Evolutionary conservation across 2,888 invertebrate species (phyloP), one percentile per base, ranked within the genome.

Genomic region (Drosophila sordidula): DNA sequence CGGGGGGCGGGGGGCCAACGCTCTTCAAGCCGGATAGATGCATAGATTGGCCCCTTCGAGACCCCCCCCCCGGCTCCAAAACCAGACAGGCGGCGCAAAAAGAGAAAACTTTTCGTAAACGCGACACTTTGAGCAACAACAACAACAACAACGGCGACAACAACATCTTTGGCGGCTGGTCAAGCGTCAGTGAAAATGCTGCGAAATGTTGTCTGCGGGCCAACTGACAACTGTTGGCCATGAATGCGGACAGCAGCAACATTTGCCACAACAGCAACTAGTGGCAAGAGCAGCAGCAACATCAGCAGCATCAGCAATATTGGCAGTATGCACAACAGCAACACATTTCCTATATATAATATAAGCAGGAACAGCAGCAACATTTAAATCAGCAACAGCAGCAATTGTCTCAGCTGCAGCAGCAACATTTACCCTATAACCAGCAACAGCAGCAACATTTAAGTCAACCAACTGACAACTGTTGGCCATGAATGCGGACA

Each of bases 51-150:
- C 65, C 62, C 44, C 46, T 56, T 55, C 14, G 9, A 38, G 26
- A 14, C 42, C 34, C 44, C 45, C 9, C 18, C n/a, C 26, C 18
- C 11, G 18, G 16, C 29, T 8, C 26, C 22, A 54, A 46, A 63
- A 56, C 46, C 56, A 58, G 42, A 49, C 49, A 72, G 42, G 51
- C 47, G 55, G 47, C 50, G 46, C 55, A 70, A 83, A 83, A 84
- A 84, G 85, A 84, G 85, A 81, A 81, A 81, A 84, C 74, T 73
- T 67, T 78, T 73, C 50, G 66, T 70, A 63, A 65, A 50, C 70
- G 74, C 75, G 73, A 81, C 81, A 81, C 70, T 78, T 76, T 71
- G 61, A 29, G 57, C 57, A 49, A 45, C 57, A 68, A 41, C 61
- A 55, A 55, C 63, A 57, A 44, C 41, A 42, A 11, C 18, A 18